Evolutionary conservation across 2,113 vertebrate species (phyloP), one percentile per base, ranked within the genome.

Genomic region (Apistogramma diplotaenia): DNA sequence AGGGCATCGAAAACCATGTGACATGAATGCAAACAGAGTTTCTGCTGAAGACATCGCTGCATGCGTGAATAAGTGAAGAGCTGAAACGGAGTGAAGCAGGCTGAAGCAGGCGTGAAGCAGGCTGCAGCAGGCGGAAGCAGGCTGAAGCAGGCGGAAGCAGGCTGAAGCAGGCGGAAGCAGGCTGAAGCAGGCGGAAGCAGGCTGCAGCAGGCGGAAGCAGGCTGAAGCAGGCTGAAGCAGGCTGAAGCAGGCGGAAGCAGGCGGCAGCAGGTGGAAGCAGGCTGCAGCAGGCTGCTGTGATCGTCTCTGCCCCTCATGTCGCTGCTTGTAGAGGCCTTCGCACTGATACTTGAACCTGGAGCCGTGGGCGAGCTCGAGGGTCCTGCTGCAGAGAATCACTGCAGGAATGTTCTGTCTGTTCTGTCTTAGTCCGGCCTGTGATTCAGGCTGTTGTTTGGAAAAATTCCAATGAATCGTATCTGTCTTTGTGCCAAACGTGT

Each of bases 401-500:
- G 2, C 65, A 27, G 0, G 56, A 43, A 57, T 15, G 35, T 79
- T 27, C 58, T 27, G 18, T 70, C 65, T n/a, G 25, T 70, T 46
- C 16, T 18, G 46, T 16, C 18, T 18, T 4, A 46, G 43, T 56
- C 67, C 33, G 12, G 21, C 80, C 82, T 79, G 76, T 70, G 67
- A 82, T 86, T 73, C 62, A 25, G 58, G 67, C 40, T 16, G 10
- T 82, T 33, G 72, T 82, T 53, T 61, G 43, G 29, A 78, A 92
- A 91, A 85, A 84, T 13, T 49, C 10, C 25, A 51, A n/a, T 57
- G 21, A 75, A 83, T 55, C 25, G 13, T 81, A 3, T 82, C 19
- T 58, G 55, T 86, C 55, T 72, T 23, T 79, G 88, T 86, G 85
- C 88, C 85, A 89, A 82, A 85, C 56, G n/a, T 83, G 46, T 83